Evolutionary conservation across 2,888 invertebrate genomes (phyloP).

Genomic region (Myopa tessellatipennis): DNA sequence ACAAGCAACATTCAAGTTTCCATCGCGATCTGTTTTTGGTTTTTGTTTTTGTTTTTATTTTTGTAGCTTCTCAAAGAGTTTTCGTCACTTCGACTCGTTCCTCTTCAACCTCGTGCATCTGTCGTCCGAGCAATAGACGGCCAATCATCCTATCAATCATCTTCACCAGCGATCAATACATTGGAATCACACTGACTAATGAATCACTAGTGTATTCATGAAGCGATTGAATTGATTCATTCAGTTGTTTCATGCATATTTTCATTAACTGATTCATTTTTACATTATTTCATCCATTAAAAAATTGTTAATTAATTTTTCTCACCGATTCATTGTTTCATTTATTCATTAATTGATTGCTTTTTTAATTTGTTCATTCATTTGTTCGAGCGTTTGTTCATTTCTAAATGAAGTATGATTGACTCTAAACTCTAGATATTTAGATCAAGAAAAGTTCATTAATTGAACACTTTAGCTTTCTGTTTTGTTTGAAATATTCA

Average conservation of each 20-base stretch:
- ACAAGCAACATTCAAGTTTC: not conserved
- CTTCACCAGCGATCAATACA: too few species aligned
- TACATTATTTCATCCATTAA: constrained; percentile 4
- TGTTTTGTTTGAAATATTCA: constrained; percentile 14
- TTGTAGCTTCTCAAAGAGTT: constrained; percentile 41
- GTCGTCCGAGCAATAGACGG: not conserved
- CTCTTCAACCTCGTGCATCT: not conserved
- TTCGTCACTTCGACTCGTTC: not conserved
- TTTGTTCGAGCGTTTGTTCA: not conserved
- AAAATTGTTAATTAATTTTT: not conserved
- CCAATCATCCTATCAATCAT: too few species aligned
- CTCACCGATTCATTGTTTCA: not conserved
- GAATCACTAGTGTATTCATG: not conserved
- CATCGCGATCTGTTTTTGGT: not conserved
- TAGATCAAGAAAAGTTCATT: too few species aligned
- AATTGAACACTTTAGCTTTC: constrained; percentile 4
- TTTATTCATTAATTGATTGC: constrained; percentile 2
- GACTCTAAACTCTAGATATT: not conserved
- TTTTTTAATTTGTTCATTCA: not conserved
- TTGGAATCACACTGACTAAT: not conserved
- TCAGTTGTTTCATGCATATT: not conserved
- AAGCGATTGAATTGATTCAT: not conserved
- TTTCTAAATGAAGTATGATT: not conserved
- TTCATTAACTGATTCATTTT: constrained; percentile 3
- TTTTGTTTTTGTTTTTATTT: not conserved